Base-by-base conservation (phyloP, 2,888 invertebrate species). In the Apodemia duryi region DNA sequence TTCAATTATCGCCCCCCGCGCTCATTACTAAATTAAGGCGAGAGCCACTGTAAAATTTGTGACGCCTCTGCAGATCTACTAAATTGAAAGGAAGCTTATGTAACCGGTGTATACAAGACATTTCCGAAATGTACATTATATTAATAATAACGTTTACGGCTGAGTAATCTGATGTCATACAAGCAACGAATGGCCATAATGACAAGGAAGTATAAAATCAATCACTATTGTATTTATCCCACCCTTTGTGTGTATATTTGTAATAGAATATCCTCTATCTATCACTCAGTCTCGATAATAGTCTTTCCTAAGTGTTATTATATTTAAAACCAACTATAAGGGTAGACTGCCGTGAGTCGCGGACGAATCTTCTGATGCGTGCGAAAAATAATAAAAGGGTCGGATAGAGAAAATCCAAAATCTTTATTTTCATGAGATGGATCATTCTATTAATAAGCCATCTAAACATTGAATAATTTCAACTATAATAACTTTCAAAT, bases 1-100 rank as follows among this genome's bases (percentile, higher is more conserved):
- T 83, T 83, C 88, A 91, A 91, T 91, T 91, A 90, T 90, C 89
- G 88, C 91, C 91, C 91, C 87, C 90, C 85, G 88, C 89, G 83
- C 87, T 87, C 82, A 88, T 91, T 90, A 89, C 88, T 83, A 91
- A 84, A 89, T 91, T 90, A 91, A 88, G 84, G 81, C 86, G 84
- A 83, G 84, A 88, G 83, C 79, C 81, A 81, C 85, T 79, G 82
- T 83, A 84, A 83, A 88, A 84, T 88, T 79, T 77, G 83, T 82
- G 84, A 88, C 90, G 88, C 89, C 85, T 85, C 81, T 83, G 81
- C 82, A 80, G 72, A 71, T 73, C 72, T 64, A 69, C 73, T 73
- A 79, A 83, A 83, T 84, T 80, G 81, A 75, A 74, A 77, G 79
- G 74, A 78, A 77, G 79, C 71, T 80, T 75, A 74, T 79, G 70